Percentiles rank a stretch among this genome's conserved stretches.
These are phyloP conservation scores for Campylomormyrus tamandua DNA, from an alignment of 2,113 vertebrate genomes.

Conservation along the genomic window DNA sequence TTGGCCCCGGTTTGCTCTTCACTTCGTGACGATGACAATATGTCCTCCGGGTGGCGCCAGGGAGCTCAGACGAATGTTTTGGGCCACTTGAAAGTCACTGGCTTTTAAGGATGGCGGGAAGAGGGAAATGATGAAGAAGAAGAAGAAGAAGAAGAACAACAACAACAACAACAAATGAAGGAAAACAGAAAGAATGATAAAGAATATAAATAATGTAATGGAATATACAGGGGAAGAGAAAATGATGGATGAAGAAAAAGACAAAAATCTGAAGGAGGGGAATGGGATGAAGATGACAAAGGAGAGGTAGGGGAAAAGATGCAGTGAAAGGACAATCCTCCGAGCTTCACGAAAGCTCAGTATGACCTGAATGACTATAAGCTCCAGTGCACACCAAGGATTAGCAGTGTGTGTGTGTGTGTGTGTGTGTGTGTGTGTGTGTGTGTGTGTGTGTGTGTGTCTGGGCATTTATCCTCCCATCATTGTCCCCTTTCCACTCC, in stretches of 20 bases:
- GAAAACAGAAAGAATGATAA: neutral
- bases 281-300: neutral
- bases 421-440: too few relatives aligned
- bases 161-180: neutral
- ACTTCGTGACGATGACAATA: neutral
- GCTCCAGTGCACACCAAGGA: neutral
- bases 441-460: neutral
- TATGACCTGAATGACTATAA: neutral
- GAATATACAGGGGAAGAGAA: neutral
- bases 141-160: neutral
- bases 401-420: neutral
- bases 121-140: neutral
- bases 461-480: neutral
- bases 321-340: neutral
- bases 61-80: neutral
- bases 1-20: neutral
- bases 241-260: neutral
- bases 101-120: neutral
- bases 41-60: neutral
- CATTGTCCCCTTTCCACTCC: neutral
- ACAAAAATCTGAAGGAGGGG: neutral
- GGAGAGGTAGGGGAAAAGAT: neutral
- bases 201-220: neutral
- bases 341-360: neutral
- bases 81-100: neutral